Base-by-base conservation (phyloP, 2,797 vertebrate genomes). In the Paramormyrops hopkinsi region DNA sequence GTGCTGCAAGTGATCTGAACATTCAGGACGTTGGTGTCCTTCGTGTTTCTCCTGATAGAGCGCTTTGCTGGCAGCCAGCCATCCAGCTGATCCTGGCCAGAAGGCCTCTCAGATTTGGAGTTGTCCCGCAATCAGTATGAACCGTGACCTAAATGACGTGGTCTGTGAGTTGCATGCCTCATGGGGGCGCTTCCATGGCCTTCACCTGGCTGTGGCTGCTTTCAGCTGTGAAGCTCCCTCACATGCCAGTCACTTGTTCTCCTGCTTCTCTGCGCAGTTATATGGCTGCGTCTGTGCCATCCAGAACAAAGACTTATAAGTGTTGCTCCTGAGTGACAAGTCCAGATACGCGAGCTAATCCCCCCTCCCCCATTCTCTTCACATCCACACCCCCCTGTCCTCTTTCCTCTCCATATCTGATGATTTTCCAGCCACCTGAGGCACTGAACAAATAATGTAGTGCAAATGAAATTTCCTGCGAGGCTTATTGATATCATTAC, bases 401-500 rank as follows among this genome's bases (percentile, higher is more conserved):
- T 89, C 90, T 86, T 91, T 88, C 90, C 91, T 92, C 90, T 92
- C 41, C 8, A 48, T 88, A 90, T 88, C 90, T 92, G 90, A 91
- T 92, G 90, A 88, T 92, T 93, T 93, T 92, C 73, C 89, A 92
- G 90, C 92, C 94, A 96, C 94, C 94, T 95, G 93, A 96, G 96
- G 95, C 94, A 92, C 93, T 92, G 93, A 95, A 95, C 94, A 96
- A 95, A 96, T 97, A 96, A 95, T 94, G 89, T 93, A 93, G 94
- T 93, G 93, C 95, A 96, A 96, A 96, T 95, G 92, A 95, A 95
- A 96, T 96, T 96, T 96, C 94, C 95, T 95, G 91, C 93, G 93
- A 95, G 94, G 94, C 96, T 94, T 96, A 96, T 95, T 96, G 96
- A 96, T 97, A 94, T 96, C 95, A 97, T 97, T 97, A 97, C 95